Evolutionary conservation across 2,888 invertebrate genomes (phyloP).

Genomic region (Pristionchus japonicus): DNA sequence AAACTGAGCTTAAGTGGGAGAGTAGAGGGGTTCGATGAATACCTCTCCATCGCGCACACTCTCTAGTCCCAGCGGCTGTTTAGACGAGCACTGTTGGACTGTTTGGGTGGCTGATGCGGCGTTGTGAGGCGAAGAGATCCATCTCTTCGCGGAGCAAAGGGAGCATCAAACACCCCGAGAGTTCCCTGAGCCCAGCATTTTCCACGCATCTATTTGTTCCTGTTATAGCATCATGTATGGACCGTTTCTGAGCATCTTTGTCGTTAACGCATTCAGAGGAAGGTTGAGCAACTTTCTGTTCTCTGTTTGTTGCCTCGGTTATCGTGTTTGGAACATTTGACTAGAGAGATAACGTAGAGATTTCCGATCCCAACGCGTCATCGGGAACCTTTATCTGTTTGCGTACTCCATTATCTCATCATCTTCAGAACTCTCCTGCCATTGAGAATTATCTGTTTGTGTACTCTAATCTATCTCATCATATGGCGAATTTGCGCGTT

Average conservation of each 20-base stretch:
- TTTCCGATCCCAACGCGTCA: not conserved
- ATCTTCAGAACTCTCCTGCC: not conserved
- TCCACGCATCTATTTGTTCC: no score
- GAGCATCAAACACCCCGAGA: not conserved
- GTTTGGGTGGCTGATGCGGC: not conserved
- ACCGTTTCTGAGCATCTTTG: no score
- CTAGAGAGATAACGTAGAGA: not conserved
- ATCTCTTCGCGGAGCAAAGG: not conserved
- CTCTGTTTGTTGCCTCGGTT: no score
- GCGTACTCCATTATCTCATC: not conserved
- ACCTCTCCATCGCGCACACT: not conserved
- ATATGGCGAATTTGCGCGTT: not conserved
- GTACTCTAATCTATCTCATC: not conserved
- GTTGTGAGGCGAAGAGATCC: conserved; percentile 18
- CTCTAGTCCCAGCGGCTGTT: no score
- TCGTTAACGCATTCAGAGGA: no score
- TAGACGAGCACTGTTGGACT: no score
- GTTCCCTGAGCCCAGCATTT: no score
- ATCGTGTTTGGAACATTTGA: no score
- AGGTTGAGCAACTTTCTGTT: no score
- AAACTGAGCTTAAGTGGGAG: not conserved
- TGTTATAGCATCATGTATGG: no score
- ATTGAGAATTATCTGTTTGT: not conserved
- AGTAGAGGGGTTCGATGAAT: not conserved
- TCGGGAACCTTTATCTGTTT: no score